Evolutionary conservation across 2,797 vertebrate genomes (phyloP).

Genomic region (Enteromius afrohamiltoni): DNA sequence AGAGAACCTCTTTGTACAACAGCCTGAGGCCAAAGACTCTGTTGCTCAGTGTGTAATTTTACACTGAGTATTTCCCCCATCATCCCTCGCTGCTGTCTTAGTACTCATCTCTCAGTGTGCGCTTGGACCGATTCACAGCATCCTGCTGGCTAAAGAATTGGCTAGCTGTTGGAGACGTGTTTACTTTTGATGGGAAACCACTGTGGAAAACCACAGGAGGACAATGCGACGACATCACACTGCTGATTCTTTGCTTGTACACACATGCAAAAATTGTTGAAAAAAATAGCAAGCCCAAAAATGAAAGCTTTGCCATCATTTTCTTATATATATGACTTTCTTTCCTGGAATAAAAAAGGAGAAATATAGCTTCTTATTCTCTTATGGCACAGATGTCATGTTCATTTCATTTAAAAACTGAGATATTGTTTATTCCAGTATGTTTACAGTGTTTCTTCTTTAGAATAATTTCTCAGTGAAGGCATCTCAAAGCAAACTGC

Average conservation of each 20-base stretch:
- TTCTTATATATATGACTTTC: neutral
- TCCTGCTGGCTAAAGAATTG: slow-evolving; percentile 46
- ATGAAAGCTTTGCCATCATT: neutral
- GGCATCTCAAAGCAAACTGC: neutral
- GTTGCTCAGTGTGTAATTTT: slow-evolving; percentile 31
- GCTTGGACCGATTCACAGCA: neutral
- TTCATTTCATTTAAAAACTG: neutral
- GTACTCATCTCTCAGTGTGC: slow-evolving; percentile 8
- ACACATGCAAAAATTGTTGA: neutral
- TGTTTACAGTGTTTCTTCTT: neutral
- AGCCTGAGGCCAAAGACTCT: slow-evolving; percentile 3
- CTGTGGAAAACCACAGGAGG: slow-evolving; percentile 25
- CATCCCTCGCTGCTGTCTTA: slow-evolving; percentile 14
- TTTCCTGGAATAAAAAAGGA: neutral
- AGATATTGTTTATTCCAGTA: neutral
- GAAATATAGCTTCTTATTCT: neutral
- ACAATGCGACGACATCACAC: neutral
- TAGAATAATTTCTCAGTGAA: neutral
- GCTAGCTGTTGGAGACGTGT: slow-evolving; percentile 34
- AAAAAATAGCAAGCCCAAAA: neutral
- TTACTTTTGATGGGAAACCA: slow-evolving; percentile 33
- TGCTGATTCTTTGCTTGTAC: neutral
- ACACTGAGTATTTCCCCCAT: slow-evolving; percentile 36
- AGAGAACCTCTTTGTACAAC: slow-evolving; percentile 8
- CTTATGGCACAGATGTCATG: neutral